These are phyloP conservation scores for Phainopepla nitens DNA, from an alignment of 2,113 vertebrate species.

Conservation along the genomic window DNA sequence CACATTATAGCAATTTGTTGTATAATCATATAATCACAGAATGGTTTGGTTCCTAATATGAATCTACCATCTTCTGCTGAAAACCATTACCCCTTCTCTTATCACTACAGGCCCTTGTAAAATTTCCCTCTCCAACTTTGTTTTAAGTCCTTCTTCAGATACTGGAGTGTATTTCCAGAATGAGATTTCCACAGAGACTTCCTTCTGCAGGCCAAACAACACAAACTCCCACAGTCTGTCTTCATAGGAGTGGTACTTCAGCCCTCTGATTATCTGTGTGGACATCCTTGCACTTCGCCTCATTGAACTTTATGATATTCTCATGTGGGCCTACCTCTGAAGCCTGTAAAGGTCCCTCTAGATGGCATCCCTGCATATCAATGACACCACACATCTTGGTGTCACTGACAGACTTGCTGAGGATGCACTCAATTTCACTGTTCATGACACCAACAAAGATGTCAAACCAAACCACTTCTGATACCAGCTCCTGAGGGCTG, in stretches of 20 bases:
- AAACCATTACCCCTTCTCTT: neutral
- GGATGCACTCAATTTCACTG: neutral
- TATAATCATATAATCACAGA: neutral
- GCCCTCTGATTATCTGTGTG: neutral
- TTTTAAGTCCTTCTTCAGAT: neutral
- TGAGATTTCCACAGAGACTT: neutral
- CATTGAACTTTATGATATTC: neutral
- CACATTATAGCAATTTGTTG: neutral
- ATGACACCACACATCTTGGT: neutral
- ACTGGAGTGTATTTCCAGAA: neutral
- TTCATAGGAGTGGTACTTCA: neutral
- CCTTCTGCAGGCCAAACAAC: neutral
- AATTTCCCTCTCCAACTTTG: neutral
- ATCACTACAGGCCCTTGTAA: neutral
- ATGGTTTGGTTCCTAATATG: neutral
- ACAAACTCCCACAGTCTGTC: accelerated
- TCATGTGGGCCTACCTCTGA: neutral
- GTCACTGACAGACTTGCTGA: neutral
- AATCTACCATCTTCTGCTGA: neutral
- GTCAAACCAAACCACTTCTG: neutral
- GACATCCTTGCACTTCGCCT: neutral
- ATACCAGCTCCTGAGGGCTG: accelerated
- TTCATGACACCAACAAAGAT: neutral
- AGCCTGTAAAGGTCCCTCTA: neutral
- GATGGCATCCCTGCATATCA: neutral